Percentiles rank a stretch among this genome's conserved stretches.
These are phyloP conservation scores for Lagocephalus sceleratus DNA, from an alignment of 2,797 vertebrate species.

Conservation along the genomic window DNA sequence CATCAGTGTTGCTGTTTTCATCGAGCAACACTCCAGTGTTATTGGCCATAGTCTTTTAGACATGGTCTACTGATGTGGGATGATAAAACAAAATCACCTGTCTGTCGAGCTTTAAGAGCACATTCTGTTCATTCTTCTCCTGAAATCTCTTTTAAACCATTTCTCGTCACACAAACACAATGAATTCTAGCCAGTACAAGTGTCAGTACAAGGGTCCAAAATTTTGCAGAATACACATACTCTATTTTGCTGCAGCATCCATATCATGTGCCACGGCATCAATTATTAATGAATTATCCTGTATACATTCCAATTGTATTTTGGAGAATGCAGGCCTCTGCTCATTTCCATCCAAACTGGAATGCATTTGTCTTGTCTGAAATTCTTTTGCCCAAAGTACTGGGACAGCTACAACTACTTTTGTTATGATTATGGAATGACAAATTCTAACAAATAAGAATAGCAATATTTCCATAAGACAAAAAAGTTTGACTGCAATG, in stretches of 20 bases:
- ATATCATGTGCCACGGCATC: conserved; percentile 51
- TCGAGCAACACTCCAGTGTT: no score
- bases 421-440: neutral
- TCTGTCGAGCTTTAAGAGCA: no score
- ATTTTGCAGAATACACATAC: conserved; percentile 38
- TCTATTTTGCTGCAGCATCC: conserved; percentile 42
- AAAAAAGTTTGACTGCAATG: no score
- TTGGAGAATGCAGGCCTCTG: conserved; percentile 34
- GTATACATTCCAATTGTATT: conserved; percentile 53
- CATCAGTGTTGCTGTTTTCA: no score
- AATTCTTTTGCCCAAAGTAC: conserved; percentile 22
- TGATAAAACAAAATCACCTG: no score
- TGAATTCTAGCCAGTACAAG: conserved; percentile 8
- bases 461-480: no score
- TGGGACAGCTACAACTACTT: neutral
- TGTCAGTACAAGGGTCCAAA: conserved; percentile 23
- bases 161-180: conserved; percentile 2
- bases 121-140: no score
- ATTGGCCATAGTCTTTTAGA: no score
- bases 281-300: conserved; percentile 55
- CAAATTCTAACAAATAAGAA: no score
- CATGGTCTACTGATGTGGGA: no score
- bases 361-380: conserved; percentile 32
- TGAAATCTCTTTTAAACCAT: no score
- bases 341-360: conserved; percentile 35